Conservation (phyloP, 2,888 invertebrate genomes). For the Ophioninae sp. region DNA sequence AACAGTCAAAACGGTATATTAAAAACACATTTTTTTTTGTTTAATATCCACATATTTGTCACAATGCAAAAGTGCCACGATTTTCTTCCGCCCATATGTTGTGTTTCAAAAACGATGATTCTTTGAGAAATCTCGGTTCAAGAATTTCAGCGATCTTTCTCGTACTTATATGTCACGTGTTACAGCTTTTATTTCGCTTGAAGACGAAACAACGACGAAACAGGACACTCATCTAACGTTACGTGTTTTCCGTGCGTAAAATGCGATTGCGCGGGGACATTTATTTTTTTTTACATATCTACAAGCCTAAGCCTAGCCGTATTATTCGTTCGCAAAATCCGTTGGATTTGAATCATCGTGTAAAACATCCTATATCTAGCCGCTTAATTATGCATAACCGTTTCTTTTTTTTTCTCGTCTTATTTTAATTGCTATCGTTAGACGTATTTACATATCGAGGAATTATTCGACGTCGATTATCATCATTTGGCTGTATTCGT, state of each 20-base stretch:
- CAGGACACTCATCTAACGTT: conserved; percentile 49
- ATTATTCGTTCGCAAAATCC: conserved; percentile 58
- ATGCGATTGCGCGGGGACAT: conserved; percentile 64
- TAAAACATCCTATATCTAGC: conserved; percentile 68
- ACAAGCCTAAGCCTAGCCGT: conserved; percentile 68
- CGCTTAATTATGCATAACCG: no score
- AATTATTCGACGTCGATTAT: conserved; percentile 24
- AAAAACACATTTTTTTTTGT: no score
- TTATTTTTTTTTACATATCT: conserved; percentile 73
- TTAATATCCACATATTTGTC: no score
- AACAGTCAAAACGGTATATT: no score
- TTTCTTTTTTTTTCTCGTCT: conserved; percentile 11
- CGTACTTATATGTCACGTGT: no score
- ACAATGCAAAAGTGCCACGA: no score
- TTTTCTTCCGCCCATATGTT: no score
- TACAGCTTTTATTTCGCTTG: no score
- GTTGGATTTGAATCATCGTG: conserved; percentile 50
- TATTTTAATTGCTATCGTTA: conserved; percentile 10
- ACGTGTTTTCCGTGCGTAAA: conserved; percentile 40
- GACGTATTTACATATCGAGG: conserved; percentile 54
- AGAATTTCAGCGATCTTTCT: no score
- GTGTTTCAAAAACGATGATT: no score
- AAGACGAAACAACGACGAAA: background rate
- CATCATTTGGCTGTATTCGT: background rate
- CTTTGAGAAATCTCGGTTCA: no score